Percentiles rank a stretch among this genome's conserved stretches.
phyloP scores from a whole-genome alignment of 2,888 invertebrate genomes.

The Panopea generosa region DNA sequence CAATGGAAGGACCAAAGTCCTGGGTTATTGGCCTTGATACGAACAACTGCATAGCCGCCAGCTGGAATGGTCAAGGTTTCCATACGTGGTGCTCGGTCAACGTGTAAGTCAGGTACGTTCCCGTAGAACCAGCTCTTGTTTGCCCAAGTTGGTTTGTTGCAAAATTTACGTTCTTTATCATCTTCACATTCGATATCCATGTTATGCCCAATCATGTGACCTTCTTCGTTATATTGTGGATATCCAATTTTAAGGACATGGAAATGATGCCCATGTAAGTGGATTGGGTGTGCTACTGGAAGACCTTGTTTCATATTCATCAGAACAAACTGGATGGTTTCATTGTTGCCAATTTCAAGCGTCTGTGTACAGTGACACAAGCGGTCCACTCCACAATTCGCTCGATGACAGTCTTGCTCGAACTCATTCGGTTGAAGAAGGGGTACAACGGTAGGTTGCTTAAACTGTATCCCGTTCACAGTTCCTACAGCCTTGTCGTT shows the following conservation, averaged over 20 bases:
- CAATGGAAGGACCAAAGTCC: conserved; percentile 82
- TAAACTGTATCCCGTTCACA: conserved; percentile 70
- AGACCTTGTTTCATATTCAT: conserved; percentile 74
- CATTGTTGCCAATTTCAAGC: conserved; percentile 65
- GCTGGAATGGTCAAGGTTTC: conserved; percentile 82
- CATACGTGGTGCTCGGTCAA: conserved; percentile 74
- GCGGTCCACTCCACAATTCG: conserved; percentile 63
- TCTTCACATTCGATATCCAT: conserved; percentile 69
- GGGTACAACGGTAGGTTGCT: conserved; percentile 64
- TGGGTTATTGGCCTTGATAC: conserved; percentile 80
- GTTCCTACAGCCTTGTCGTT: conserved; percentile 65
- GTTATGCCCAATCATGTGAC: conserved; percentile 58
- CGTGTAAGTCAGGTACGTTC: conserved; percentile 71
- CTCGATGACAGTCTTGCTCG: conserved; percentile 62
- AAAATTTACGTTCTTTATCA: conserved; percentile 62
- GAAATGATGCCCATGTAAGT: conserved; percentile 82
- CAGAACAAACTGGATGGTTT: conserved; percentile 77
- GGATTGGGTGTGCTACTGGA: conserved; percentile 78
- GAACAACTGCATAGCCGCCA: conserved; percentile 81
- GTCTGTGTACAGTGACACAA: conserved; percentile 73
- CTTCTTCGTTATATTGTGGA: conserved; percentile 52
- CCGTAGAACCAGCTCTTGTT: conserved; percentile 74
- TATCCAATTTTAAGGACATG: conserved; percentile 80
- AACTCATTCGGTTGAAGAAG: conserved; percentile 70
- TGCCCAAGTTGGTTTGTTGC: conserved; percentile 76